Conservation (phyloP, 2,113 vertebrate genomes). For the Zonotrichia leucophrys region DNA sequence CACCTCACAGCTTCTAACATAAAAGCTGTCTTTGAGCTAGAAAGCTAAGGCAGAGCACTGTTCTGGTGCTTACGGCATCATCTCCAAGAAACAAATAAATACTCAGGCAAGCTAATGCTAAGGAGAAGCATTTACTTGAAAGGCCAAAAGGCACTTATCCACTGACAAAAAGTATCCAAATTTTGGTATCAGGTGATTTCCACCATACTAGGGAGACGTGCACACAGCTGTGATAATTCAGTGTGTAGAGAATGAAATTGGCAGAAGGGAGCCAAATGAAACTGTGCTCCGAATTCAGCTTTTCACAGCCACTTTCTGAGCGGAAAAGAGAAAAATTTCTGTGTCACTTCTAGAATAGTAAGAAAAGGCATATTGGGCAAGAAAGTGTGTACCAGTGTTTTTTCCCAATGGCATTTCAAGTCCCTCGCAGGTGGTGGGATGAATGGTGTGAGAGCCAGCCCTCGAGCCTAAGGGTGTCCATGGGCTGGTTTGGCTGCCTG, state of each 20-base stretch:
- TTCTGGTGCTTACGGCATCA: not conserved
- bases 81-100: not conserved
- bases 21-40: not conserved
- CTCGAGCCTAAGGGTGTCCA: rapidly evolving
- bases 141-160: not conserved
- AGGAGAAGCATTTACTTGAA: not conserved
- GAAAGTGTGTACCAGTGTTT: not conserved
- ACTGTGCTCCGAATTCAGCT: not conserved
- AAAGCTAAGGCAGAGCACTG: not conserved
- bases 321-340: not conserved
- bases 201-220: not conserved
- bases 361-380: not conserved
- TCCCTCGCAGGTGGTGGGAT: not conserved
- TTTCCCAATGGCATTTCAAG: not conserved
- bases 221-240: not conserved
- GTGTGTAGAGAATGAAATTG: not conserved
- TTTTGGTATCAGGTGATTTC: not conserved
- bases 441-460: not conserved
- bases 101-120: not conserved
- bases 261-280: not conserved
- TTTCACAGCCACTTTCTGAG: not conserved
- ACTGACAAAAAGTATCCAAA: not conserved
- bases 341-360: not conserved
- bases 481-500: not conserved
- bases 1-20: not conserved